Percentiles rank a stretch among this genome's conserved stretches.
These are phyloP conservation scores for Meandrina meandrites DNA, from an alignment of 92 coral and sea anemone genomes.

Conservation along the genomic window DNA sequence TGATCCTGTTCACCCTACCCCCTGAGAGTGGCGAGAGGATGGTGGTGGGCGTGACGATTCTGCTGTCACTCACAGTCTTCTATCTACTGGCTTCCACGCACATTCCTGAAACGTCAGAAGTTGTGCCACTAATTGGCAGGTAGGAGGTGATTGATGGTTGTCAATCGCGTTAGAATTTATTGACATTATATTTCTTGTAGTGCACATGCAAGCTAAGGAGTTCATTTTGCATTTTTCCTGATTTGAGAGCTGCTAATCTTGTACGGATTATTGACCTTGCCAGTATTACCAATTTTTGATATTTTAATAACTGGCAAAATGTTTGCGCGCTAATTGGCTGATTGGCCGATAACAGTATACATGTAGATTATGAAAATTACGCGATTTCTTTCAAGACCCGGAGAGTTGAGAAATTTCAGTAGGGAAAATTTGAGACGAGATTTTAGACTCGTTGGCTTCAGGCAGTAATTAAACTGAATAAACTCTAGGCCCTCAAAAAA, in stretches of 20 bases:
- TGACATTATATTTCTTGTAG: neutral
- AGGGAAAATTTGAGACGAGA: no score
- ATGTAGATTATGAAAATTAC: neutral
- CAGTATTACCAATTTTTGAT: no score
- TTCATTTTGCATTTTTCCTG: no score
- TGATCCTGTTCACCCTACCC: constrained; percentile 80
- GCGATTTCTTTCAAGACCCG: no score
- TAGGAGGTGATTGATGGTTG: constrained; percentile 8
- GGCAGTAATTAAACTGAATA: no score
- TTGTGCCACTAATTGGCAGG: constrained; percentile 91
- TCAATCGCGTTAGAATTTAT: neutral
- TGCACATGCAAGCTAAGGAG: no score
- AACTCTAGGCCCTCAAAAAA: no score
- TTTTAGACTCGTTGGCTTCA: no score
- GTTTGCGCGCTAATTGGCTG: neutral
- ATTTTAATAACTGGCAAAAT: no score
- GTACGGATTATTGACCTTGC: no score
- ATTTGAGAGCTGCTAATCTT: no score
- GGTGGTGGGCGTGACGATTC: constrained; percentile 96
- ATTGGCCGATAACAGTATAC: neutral
- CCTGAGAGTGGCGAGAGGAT: constrained; percentile 97
- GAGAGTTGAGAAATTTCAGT: no score
- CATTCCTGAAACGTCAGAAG: constrained; percentile 95
- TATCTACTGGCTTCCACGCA: constrained; percentile 87
- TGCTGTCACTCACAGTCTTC: constrained; percentile 91